Conservation (phyloP, 1,140 invertebrate species). For the Drosophila orosa region DNA sequence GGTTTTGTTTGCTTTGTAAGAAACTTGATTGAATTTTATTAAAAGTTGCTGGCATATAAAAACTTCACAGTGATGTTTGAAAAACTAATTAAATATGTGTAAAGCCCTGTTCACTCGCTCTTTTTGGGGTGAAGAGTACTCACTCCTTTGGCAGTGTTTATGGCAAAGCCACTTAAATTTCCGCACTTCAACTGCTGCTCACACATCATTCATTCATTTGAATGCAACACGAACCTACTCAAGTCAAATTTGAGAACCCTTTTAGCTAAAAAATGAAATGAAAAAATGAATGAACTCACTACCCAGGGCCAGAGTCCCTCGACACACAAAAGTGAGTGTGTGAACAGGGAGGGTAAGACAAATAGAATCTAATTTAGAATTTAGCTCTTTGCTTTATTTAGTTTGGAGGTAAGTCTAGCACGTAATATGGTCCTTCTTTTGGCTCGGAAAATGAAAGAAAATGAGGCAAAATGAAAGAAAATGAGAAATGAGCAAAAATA, state of each 20-base stretch:
- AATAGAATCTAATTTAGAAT: constrained; percentile 66
- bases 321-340: background rate
- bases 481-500: constrained; percentile 72
- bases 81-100: constrained; percentile 33
- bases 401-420: constrained; percentile 40
- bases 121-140: constrained; percentile 2
- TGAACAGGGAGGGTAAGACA: constrained; percentile 25
- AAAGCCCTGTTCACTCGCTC: constrained; percentile 6
- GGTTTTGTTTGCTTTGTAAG: constrained; percentile 20
- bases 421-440: constrained; percentile 32
- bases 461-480: constrained; percentile 57
- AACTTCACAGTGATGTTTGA: constrained; percentile 4
- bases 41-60: constrained; percentile 11
- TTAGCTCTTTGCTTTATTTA: constrained; percentile 55
- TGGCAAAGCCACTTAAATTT: constrained; percentile 16
- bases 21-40: constrained; percentile 26
- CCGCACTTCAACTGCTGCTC: constrained; percentile 12
- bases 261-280: constrained; percentile 12
- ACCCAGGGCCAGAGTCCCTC: constrained; percentile 4
- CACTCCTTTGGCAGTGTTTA: constrained; percentile 12
- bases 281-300: constrained; percentile 32
- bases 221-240: constrained; percentile 14
- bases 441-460: constrained; percentile 58
- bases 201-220: constrained; percentile 33
- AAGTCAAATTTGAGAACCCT: constrained; percentile 28